Conservation (phyloP, 2,113 vertebrate species). For the Anguilla japonica region DNA sequence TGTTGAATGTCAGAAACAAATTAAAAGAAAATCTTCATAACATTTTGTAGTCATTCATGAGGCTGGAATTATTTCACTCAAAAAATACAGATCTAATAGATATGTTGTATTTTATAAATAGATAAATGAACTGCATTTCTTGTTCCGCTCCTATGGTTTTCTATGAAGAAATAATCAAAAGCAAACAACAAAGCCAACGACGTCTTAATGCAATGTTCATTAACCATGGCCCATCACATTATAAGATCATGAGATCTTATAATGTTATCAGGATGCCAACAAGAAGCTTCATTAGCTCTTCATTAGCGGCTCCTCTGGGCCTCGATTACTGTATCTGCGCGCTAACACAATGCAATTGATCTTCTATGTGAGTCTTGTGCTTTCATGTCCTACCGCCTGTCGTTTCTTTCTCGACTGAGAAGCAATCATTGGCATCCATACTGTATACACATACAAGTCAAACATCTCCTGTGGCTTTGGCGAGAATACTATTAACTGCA, state of each 20-base stretch:
- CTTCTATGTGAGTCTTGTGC: not conserved
- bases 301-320: not conserved
- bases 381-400: not conserved
- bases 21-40: too few species aligned
- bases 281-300: not conserved
- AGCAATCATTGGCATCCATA: not conserved
- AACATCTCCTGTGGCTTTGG: not conserved
- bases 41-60: too few species aligned
- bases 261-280: not conserved
- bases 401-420: not conserved
- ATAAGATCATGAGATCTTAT: not conserved
- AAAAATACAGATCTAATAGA: too few species aligned
- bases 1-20: too few species aligned
- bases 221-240: not conserved
- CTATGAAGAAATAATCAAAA: not conserved
- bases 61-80: too few species aligned
- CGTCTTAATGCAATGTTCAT: not conserved
- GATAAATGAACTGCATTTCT: too few species aligned
- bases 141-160: too few species aligned
- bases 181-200: not conserved
- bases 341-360: not conserved
- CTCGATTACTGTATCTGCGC: not conserved
- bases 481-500: conserved; percentile 4
- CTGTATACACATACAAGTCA: not conserved
- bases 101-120: too few species aligned